Evolutionary conservation across 37 sponge, comb jelly and placozoan genomes (phyloP), one percentile per base, ranked within the genome.

Genomic region (Amphimedon queenslandica): DNA sequence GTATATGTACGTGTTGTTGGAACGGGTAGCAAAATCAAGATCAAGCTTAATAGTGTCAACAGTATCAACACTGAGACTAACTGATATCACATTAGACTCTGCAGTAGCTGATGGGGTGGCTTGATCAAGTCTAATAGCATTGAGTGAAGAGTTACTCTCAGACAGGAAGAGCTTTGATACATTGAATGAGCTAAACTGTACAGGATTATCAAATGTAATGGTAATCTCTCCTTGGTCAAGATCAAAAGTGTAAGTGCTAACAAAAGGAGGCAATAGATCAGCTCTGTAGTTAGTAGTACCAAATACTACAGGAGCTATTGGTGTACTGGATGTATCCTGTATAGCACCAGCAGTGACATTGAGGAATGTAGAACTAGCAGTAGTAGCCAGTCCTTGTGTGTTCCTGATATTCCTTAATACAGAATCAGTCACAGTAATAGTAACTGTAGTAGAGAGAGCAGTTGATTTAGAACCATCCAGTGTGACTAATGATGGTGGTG

Each of bases 161-260:
- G 40, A 56, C 16, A 94, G 60, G 28, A 69, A 79, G 16, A 95
- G 56, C 2, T 29, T 23, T 57, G 65, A 56, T 28, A 75, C 30
- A 53, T 72, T 36, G 25, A 95, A 63, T 28, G 73, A 78, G 40
- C 41, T 58, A 0, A 30, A 37, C 18, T 77, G 60, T 3, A 95
- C 74, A 39, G 51, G 76, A 41, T 95, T 89, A 85, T 81, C 71
- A 63, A 91, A 95, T 5, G 84, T 84, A 4, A 94, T 64, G 23
- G 42, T 78, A 1, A 89, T 21, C 2, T 13, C 25, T 21, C 88
- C 95, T 51, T 11, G 36, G 71, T 94, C 51, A 40, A 94, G 58
- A 38, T 94, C 88, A 55, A 94, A 77, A 2, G 86, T 79, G 77
- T 80, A 86, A 23, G 70, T 69, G 0, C 39, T 25, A 16, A 94